Evolutionary conservation across 2,113 vertebrate species (phyloP), one percentile per base, ranked within the genome.

Genomic region (Archilochus colubris): DNA sequence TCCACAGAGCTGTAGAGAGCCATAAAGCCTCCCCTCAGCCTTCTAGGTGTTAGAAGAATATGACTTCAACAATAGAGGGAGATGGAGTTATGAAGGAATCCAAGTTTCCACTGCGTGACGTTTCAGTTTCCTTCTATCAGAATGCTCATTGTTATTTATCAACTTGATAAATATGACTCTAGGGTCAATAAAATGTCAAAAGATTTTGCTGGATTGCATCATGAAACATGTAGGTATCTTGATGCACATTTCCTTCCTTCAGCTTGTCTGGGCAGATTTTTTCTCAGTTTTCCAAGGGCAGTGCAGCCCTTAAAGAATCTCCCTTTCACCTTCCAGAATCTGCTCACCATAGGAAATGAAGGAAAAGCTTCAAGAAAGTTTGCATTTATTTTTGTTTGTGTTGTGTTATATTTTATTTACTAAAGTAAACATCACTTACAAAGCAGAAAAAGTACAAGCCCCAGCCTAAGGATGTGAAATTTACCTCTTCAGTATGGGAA

Each of bases 21-120:
- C 40, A 40, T 40, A 40, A 40, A 40, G 40, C 40, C 40, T 40
- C 33, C 33, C 33, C 33, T 33, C 33, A 33, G 33, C 53, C 12
- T 46, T 28, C 13, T 66, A 12, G 0, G 0, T 78, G 3, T 6
- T 43, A 3, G 14, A 28, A 46, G 24, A 46, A 28, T 31, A 33
- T 5, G 2, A n/a, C 16, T 82, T 62, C 5, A 23, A 40, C 8
- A 54, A 9, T 14, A 78, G 74, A 68, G 27, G 4, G 28, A 63
- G 19, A 55, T 27, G 2, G 12, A 54, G 9, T 7, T 40, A 28
- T 36, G n/a, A 54, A 78, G 40, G 11, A 58, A 58, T 19, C 8
- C 3, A 76, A 43, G 6, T 28, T 82, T 79, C 14, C 14, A 31
- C 3, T 33, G 5, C 10, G 6, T 53, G 13, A 17, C 28, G 76